These are phyloP conservation scores for Creontiades dilutus DNA, from an alignment of 2,888 invertebrate genomes.

Conservation along the genomic window DNA sequence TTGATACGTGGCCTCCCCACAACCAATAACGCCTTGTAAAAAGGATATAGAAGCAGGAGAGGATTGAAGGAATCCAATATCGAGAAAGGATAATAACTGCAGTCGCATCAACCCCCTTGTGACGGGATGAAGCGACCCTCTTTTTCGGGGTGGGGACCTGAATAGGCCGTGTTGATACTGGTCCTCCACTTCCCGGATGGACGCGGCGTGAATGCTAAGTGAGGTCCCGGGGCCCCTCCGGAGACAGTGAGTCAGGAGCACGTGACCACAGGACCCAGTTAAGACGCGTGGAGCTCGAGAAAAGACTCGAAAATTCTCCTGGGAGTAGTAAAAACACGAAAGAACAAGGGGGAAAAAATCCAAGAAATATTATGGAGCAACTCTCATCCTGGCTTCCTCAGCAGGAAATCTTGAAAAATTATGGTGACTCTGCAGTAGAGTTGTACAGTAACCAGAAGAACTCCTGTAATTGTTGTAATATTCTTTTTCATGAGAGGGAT, in stretches of 20 bases:
- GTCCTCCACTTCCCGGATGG: slow-evolving; percentile 69
- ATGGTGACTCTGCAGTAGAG: too few relatives aligned
- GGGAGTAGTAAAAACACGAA: slow-evolving; percentile 18
- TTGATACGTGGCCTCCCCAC: slow-evolving; percentile 40
- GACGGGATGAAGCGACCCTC: background rate
- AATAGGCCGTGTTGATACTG: slow-evolving; percentile 62
- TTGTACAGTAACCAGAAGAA: too few relatives aligned
- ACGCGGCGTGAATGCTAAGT: slow-evolving; percentile 64
- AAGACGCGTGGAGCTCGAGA: slow-evolving; percentile 34
- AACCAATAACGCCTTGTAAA: slow-evolving; percentile 45
- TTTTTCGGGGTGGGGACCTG: slow-evolving; percentile 34
- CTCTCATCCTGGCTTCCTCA: background rate
- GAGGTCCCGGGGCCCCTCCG: background rate
- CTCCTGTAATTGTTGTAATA: too few relatives aligned
- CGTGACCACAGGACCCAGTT: slow-evolving; percentile 46
- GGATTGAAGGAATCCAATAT: slow-evolving; percentile 41
- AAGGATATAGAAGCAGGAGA: slow-evolving; percentile 26
- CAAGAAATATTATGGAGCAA: background rate
- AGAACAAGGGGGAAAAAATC: background rate
- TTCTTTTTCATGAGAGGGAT: too few relatives aligned
- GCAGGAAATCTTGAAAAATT: background rate
- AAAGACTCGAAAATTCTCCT: slow-evolving; percentile 41
- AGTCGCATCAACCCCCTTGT: slow-evolving; percentile 8
- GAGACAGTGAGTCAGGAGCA: slow-evolving; percentile 49
- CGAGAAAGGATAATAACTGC: slow-evolving; percentile 40